Evolutionary conservation across 1,140 invertebrate species (phyloP), one percentile per base, ranked within the genome.

Genomic region (Triops longicaudatus): DNA sequence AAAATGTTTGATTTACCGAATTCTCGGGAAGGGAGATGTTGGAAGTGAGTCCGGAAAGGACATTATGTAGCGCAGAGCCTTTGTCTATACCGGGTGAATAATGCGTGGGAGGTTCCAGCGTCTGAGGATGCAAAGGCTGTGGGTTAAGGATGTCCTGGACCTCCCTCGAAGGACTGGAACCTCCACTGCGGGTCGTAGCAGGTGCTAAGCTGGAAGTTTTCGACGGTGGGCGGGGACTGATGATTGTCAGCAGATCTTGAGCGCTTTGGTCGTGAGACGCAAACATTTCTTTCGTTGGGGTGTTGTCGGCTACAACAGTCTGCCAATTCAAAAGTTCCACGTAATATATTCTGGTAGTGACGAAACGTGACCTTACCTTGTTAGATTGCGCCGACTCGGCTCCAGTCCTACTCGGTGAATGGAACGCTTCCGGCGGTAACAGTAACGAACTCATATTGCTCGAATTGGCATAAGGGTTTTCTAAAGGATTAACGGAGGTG

Each of bases 341-440:
- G 31, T 37, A 7, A 37, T 2, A 37, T 4, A 37, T 37, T 37
- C 31, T 37, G 31, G 31, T 4, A 2, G 31, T 7, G 7, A 7
- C 7, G 10, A 6, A 17, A 63, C 17, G 14, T 22, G 3, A 14
- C 14, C 6, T 22, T 63, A 63, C 50, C 50, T 10, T 63, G 22
- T 63, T 63, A 1, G 44, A 26, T 6, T 27, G 44, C 26, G 75
- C 31, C 26, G 76, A 22, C 11, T 75, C 74, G 1, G 71, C 73
- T 7, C 73, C 72, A 72, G 75, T 44, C 31, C 73, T 78, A 43
- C 79, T 79, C 1, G 89, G 86, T 63, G 87, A 92, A 84, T 89
- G 93, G 81, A 96, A 97, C 7, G 92, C 93, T 83, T 96, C 93
- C 0, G 94, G 94, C 1, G 93, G 94, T 88, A 97, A 91, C 1